Base-by-base conservation (phyloP, 2,888 invertebrate species). In the Taenaris catops region DNA sequence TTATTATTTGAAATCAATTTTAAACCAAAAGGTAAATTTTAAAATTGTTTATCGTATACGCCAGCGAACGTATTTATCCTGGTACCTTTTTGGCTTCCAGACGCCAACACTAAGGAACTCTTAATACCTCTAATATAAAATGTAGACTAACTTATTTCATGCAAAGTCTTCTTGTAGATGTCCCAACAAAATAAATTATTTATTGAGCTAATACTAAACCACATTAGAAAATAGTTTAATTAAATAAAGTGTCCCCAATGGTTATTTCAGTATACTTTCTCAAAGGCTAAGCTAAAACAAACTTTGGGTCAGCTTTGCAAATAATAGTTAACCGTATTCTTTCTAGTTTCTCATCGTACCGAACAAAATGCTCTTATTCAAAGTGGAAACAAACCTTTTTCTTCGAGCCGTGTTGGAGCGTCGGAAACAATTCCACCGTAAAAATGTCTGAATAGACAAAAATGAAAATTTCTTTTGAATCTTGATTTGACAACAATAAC, bases 331-430 rank as follows among this genome's bases (percentile, higher is more conserved):
- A 37, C 44, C 36, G 49, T 48, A 46, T 59, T 58, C 49, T 54
- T 61, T 49, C 41, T 41, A 35, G 43, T 47, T 46, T 54, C 33
- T 34, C 46, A 53, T 55, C 51, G 43, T 38, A 52, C 44, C 41
- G 35, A 31, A 38, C 44, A 46, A 62, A 62, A 61, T 59, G 48
- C 44, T 53, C 32, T 49, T 49, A 54, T 61, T 53, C 53, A 58
- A 49, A 55, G 48, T 46, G 39, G 38, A 44, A 35, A 29, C 38
- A 37, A 40, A 38, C 38, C 41, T 46, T 46, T 44, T 46, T 40
- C 43, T 46, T 41, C n/a, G n/a, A 5, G 7, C 23, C 18, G 8
- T 21, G 31, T 27, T 26, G 27, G 32, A 34, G 26, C 18, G 16
- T 32, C 32, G 18, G 16, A 14, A 28, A 34, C 19, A 25, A 23